These are phyloP conservation scores for Pandemis cinnamomeana DNA, from an alignment of 2,888 invertebrate species.

Conservation along the genomic window DNA sequence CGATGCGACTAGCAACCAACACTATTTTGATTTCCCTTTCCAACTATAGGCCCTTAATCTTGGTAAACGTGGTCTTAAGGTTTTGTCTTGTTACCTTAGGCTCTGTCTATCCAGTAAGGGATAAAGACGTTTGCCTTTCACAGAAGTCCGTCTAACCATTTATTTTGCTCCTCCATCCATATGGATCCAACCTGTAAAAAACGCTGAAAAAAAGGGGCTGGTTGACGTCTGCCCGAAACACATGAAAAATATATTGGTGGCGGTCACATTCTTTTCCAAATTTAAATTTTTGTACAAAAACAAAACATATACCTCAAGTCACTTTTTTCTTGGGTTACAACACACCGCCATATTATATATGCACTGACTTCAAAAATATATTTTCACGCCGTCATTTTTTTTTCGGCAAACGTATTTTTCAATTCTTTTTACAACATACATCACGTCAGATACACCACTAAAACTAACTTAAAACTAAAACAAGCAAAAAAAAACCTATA, in stretches of 20 bases:
- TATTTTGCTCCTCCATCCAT: too few relatives aligned
- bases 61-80: too few relatives aligned
- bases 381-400: slow-evolving; percentile 62
- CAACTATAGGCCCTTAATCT: too few relatives aligned
- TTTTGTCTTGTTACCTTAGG: too few relatives aligned
- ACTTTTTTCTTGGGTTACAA: slow-evolving; percentile 80
- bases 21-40: too few relatives aligned
- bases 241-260: slow-evolving; percentile 64
- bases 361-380: slow-evolving; percentile 77
- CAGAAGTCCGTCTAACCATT: too few relatives aligned
- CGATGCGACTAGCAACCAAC: too few relatives aligned
- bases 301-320: slow-evolving; percentile 67
- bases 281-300: slow-evolving; percentile 68
- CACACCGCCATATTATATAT: slow-evolving; percentile 68
- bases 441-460: slow-evolving; percentile 41
- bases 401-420: slow-evolving; percentile 41
- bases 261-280: slow-evolving; percentile 67
- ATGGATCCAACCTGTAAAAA: background rate
- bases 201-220: slow-evolving; percentile 1
- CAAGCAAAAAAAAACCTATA: slow-evolving; percentile 44
- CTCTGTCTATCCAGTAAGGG: too few relatives aligned
- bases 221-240: slow-evolving; percentile 57
- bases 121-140: too few relatives aligned
- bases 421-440: slow-evolving; percentile 46
- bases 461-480: slow-evolving; percentile 40